These are phyloP conservation scores for Aplidium turbinatum DNA, from an alignment of 23 tunicate species.

Conservation along the genomic window DNA sequence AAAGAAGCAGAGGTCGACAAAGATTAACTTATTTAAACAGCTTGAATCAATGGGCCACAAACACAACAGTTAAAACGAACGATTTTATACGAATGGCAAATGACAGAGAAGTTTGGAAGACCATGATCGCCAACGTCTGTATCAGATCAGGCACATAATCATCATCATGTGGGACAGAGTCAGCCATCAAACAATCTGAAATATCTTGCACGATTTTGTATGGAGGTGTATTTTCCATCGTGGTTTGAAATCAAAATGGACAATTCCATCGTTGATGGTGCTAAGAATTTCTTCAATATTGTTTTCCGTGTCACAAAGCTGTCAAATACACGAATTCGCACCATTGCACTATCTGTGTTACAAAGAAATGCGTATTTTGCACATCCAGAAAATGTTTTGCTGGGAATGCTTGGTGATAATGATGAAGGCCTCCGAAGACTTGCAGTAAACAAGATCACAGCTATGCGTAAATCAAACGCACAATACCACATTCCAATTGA, in stretches of 20 bases:
- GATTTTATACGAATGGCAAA: too few relatives aligned
- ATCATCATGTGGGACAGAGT: too few relatives aligned
- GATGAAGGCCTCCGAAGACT: conserved; percentile 13
- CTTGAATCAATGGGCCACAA: too few relatives aligned
- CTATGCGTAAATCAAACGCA: too few relatives aligned
- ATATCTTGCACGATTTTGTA: conserved; percentile 8
- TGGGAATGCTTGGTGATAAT: conserved; percentile 33
- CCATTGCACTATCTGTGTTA: neutral
- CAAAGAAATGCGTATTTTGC: conserved; percentile 42
- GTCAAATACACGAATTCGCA: conserved; percentile 4
- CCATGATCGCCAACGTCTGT: too few relatives aligned
- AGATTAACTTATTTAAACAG: too few relatives aligned
- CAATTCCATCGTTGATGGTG: conserved; percentile 8
- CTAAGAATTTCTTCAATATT: conserved; percentile 24
- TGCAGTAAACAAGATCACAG: conserved; percentile 16
- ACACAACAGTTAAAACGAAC: too few relatives aligned
- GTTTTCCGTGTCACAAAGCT: conserved; percentile 5
- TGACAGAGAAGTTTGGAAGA: too few relatives aligned
- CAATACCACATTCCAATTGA: conserved; percentile 8
- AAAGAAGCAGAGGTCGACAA: too few relatives aligned
- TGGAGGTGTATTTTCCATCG: conserved; percentile 12
- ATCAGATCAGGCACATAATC: too few relatives aligned
- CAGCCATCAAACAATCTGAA: conserved; percentile 12
- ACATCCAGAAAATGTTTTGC: conserved; percentile 40
- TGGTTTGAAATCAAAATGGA: conserved; percentile 2